Evolutionary conservation across 2,888 invertebrate genomes (phyloP).

Genomic region (Hypomecis punctinalis): DNA sequence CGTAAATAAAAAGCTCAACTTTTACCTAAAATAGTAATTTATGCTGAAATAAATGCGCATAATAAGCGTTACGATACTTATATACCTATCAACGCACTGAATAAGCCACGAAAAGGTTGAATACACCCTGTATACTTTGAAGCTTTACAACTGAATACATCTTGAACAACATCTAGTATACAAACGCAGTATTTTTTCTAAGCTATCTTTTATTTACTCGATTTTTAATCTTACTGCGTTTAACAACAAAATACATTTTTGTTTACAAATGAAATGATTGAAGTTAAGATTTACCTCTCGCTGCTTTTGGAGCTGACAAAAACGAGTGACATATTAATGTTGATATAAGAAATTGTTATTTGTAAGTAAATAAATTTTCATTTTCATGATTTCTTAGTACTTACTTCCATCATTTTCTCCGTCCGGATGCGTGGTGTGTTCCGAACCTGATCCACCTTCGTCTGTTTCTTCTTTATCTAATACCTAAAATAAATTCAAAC

Average conservation of each 20-base stretch:
- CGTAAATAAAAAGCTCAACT: constrained; percentile 48
- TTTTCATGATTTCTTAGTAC: constrained; percentile 34
- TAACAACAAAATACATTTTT: constrained; percentile 19
- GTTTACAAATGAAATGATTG: not conserved
- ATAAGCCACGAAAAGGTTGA: constrained; percentile 5
- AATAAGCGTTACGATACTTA: constrained; percentile 10
- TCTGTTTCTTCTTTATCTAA: constrained; percentile 82
- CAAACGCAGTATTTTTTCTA: constrained; percentile 1
- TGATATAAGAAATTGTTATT: not conserved
- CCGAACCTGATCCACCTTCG: constrained; percentile 75
- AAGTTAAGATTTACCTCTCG: constrained; percentile 18
- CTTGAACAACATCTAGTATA: constrained; percentile 14
- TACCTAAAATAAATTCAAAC: constrained; percentile 59
- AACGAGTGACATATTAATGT: constrained; percentile 15
- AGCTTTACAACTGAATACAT: constrained; percentile 5
- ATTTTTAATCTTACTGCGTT: constrained; percentile 23
- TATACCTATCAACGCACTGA: not conserved
- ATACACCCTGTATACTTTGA: constrained; percentile 7
- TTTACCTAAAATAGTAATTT: constrained; percentile 17
- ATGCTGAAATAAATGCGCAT: constrained; percentile 17
- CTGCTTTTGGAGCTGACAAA: constrained; percentile 23
- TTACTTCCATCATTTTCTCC: constrained; percentile 78
- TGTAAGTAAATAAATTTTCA: constrained; percentile 2
- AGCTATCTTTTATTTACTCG: not conserved
- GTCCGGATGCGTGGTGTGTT: constrained; percentile 75